These are phyloP conservation scores for Panurus biarmicus DNA, from an alignment of 2,113 vertebrate genomes.

Conservation along the genomic window DNA sequence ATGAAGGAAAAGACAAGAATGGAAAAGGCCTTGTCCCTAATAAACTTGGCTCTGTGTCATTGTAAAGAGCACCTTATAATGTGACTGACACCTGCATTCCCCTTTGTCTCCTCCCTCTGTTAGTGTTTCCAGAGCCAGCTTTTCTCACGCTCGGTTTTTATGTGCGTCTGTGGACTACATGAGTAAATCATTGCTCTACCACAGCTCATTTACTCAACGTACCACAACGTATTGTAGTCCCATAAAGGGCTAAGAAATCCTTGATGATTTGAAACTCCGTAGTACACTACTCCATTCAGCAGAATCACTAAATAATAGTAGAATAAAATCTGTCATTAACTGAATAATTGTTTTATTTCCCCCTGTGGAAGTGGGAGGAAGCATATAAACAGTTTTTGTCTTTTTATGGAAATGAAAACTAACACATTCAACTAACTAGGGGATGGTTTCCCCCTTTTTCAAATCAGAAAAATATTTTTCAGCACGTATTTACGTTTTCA, in stretches of 20 bases:
- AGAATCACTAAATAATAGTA: not conserved
- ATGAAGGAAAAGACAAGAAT: not conserved
- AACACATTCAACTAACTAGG: conserved; percentile 26
- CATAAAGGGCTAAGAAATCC: not conserved
- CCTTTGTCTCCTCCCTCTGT: not conserved
- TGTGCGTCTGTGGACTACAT: not conserved
- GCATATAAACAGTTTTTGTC: conserved; percentile 9
- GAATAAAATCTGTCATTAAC: not conserved
- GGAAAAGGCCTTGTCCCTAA: not conserved
- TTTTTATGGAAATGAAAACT: conserved; percentile 42
- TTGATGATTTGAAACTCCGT: not conserved
- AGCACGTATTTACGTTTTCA: conserved; percentile 42
- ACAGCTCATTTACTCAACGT: not conserved
- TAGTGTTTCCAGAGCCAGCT: not conserved
- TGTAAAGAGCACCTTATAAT: not conserved
- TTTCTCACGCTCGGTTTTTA: not conserved
- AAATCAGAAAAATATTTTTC: conserved; percentile 56
- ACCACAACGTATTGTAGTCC: not conserved
- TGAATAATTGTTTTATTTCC: not conserved
- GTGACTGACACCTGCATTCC: not conserved
- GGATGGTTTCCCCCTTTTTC: not conserved
- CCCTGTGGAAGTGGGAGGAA: not conserved
- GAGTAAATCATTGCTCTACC: not conserved
- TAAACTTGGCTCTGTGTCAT: not conserved
- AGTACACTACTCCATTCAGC: not conserved